Evolutionary conservation across 64 coral and sea anemone genomes (phyloP).

Genomic region (Porites lutea): DNA sequence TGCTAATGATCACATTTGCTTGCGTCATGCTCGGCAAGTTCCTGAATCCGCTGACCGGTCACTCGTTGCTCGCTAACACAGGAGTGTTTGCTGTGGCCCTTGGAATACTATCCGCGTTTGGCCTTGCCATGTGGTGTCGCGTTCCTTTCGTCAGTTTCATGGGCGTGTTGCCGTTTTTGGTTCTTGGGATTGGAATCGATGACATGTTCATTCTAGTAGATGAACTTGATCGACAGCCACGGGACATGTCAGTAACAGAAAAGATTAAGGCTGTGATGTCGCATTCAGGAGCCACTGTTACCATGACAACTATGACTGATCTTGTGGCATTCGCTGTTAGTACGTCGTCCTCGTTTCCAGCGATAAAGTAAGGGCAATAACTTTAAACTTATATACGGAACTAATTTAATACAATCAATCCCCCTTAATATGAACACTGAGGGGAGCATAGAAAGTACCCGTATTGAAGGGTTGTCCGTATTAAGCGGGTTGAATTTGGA

Average conservation of each 20-base stretch:
- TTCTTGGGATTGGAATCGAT: slow-evolving; percentile 37
- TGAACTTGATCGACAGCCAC: slow-evolving; percentile 29
- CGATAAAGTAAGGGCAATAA: neutral
- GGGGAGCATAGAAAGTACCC: too few species aligned
- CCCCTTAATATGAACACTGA: too few species aligned
- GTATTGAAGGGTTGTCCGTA: too few species aligned
- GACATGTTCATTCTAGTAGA: slow-evolving; percentile 40
- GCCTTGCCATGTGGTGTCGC: neutral
- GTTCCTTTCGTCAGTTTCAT: slow-evolving; percentile 40
- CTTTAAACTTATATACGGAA: too few species aligned
- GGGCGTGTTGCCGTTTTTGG: slow-evolving; percentile 30
- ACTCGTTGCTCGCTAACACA: slow-evolving; percentile 10
- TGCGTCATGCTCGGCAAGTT: slow-evolving; percentile 44
- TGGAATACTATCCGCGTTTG: slow-evolving; percentile 5
- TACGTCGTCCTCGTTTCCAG: neutral
- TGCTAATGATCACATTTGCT: slow-evolving; percentile 24
- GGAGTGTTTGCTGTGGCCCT: slow-evolving; percentile 14
- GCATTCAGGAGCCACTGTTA: slow-evolving; percentile 3
- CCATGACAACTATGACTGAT: slow-evolving; percentile 43
- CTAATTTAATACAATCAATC: too few species aligned
- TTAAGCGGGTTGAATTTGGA: too few species aligned
- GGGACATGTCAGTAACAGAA: neutral
- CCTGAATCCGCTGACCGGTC: slow-evolving; percentile 42
- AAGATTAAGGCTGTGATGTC: slow-evolving; percentile 3
- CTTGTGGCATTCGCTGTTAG: slow-evolving; percentile 29